These are phyloP conservation scores for Otocyon megalotis DNA, from an alignment of 2,113 vertebrate genomes.

Conservation along the genomic window DNA sequence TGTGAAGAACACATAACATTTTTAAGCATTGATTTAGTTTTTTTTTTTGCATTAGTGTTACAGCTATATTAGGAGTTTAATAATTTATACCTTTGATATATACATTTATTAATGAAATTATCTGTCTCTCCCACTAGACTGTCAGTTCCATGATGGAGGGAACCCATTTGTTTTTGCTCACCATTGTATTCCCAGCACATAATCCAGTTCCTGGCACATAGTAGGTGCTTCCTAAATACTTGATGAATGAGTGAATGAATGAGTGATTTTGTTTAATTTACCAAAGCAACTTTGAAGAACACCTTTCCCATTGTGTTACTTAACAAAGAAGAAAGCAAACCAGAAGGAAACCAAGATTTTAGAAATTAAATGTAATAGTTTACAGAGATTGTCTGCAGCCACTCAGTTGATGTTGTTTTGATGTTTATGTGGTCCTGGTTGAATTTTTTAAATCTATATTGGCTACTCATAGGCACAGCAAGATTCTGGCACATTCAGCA, in stretches of 20 bases:
- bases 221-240: conserved; percentile 62
- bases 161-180: conserved; percentile 64
- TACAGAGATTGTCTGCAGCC: neutral
- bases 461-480: neutral
- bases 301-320: neutral
- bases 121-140: conserved; percentile 60
- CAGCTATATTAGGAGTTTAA: neutral
- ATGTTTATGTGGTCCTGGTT: neutral
- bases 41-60: neutral
- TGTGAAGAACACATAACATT: conserved; percentile 7
- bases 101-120: conserved; percentile 59
- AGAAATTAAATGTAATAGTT: neutral
- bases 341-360: neutral
- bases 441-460: neutral
- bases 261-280: conserved; percentile 53
- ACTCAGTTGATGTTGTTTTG: neutral
- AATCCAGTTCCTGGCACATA: conserved; percentile 46
- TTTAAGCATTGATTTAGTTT: conserved; percentile 9
- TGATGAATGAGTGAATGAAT: conserved; percentile 56
- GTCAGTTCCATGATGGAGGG: conserved; percentile 26
- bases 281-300: neutral
- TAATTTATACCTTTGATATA: neutral
- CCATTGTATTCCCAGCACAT: conserved; percentile 59
- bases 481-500: neutral
- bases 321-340: conserved; percentile 6